Evolutionary conservation across 2,113 vertebrate genomes (phyloP).

Genomic region (Campylomormyrus numenius): DNA sequence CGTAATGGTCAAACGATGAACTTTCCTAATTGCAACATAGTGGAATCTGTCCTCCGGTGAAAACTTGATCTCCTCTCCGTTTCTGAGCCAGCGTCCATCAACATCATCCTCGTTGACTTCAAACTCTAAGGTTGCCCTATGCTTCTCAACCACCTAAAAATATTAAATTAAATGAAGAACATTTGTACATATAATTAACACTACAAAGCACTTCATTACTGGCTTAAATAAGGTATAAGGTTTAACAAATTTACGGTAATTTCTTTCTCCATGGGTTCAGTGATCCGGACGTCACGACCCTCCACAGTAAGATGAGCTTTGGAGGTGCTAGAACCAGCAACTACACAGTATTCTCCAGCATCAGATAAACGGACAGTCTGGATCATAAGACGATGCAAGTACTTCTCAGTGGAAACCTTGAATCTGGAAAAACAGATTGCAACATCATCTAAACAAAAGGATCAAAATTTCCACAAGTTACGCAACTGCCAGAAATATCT

Average conservation of each 20-base stretch:
- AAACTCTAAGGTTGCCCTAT: slow-evolving; percentile 86
- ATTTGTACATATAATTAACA: not conserved
- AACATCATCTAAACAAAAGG: not conserved
- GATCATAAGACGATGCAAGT: slow-evolving; percentile 84
- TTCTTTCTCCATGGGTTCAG: slow-evolving; percentile 64
- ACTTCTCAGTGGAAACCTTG: slow-evolving; percentile 78
- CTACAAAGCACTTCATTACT: not conserved
- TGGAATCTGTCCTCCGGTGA: slow-evolving; percentile 74
- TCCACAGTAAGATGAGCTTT: slow-evolving; percentile 82
- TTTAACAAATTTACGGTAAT: slow-evolving; percentile 67
- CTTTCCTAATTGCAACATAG: slow-evolving; percentile 75
- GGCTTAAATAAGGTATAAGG: not conserved
- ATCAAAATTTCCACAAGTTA: not conserved
- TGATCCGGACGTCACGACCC: slow-evolving; percentile 86
- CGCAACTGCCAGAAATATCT: not conserved
- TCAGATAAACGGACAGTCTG: slow-evolving; percentile 83
- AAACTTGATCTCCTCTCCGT: slow-evolving; percentile 85
- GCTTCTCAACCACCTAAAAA: slow-evolving; percentile 82
- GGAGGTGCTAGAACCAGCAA: slow-evolving; percentile 86
- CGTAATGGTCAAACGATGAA: slow-evolving; percentile 85
- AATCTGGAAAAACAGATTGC: slow-evolving; percentile 54
- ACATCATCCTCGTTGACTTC: slow-evolving; percentile 94
- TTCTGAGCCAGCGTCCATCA: slow-evolving; percentile 86
- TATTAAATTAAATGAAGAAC: not conserved
- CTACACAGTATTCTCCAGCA: slow-evolving; percentile 83